Evolutionary conservation across 1,140 invertebrate species (phyloP), one percentile per base, ranked within the genome.

Genomic region (Scaptomyza graminum): DNA sequence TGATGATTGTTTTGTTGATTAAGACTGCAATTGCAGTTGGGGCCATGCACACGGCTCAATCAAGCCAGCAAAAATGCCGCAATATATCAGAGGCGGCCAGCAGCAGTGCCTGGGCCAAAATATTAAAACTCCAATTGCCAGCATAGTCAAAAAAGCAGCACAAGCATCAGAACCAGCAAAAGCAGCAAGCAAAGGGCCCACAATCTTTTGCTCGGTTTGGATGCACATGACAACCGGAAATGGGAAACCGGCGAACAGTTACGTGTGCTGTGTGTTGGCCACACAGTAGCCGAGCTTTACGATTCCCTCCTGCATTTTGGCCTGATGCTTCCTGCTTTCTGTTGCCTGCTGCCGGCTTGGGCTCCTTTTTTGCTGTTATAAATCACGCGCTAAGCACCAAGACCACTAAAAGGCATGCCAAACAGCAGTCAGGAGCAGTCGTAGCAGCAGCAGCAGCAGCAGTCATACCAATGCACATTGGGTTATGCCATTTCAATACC

Each of bases 201-300:
- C 84, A 87, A 88, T 88, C 79, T 88, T 83, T 67, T 83, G 68
- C 68, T 66, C 72, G 75, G 79, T 76, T 83, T 88, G 81, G 78
- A 79, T 87, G 83, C 83, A 79, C 83, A 88, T 83, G 82, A 88
- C 83, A 87, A 70, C 75, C 83, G 83, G 83, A 87, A 87, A 87
- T 88, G 78, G 83, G 65, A 88, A 79, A 76, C 71, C 72, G 75
- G 69, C 83, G 72, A 87, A 85, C 74, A 78, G 83, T 78, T 85
- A 85, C 82, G 82, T 85, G 82, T 87, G 82, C 78, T 60, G 8
- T 78, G 31, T 34, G 47, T 78, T 85, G 78, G 74, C 78, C 74
- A 82, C 60, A 84, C 63, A 81, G 81, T 74, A 74, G 81, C 65
- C 46, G 61, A 67, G 60, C 67, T 61, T 51, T 64, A 46, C 47